These are phyloP conservation scores for Takifugu bimaculatus DNA, from an alignment of 2,113 vertebrate species.

Conservation along the genomic window DNA sequence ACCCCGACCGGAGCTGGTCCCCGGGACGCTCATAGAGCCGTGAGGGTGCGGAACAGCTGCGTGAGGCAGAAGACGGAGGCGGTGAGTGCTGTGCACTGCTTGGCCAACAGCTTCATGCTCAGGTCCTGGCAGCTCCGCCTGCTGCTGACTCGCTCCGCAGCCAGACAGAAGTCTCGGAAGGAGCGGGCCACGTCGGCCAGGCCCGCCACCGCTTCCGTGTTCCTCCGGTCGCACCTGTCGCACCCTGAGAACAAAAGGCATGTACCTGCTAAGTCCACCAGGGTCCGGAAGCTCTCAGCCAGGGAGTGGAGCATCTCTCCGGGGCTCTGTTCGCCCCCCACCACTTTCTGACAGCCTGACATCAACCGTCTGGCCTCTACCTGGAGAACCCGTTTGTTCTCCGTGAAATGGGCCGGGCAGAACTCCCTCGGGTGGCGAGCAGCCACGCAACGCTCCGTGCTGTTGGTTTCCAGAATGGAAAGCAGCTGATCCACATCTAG, in stretches of 20 bases:
- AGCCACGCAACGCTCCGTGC: conserved; percentile 61
- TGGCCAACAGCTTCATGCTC: conserved; percentile 81
- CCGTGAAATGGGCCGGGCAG: conserved; percentile 80
- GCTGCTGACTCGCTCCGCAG: conserved; percentile 79
- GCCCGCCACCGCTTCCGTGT: conserved; percentile 75
- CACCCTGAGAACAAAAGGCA: conserved; percentile 90
- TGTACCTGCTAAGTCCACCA: conserved; percentile 80
- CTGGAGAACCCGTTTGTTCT: conserved; percentile 83
- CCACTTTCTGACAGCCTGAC: conserved; percentile 84
- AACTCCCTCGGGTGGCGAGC: conserved; percentile 76
- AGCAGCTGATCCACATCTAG: conserved; percentile 73
- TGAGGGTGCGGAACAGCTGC: conserved; percentile 84
- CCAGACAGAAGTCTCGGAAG: conserved; percentile 85
- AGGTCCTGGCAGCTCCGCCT: conserved; percentile 80
- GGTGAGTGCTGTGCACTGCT: conserved; percentile 86
- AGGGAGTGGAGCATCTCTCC: conserved; percentile 77
- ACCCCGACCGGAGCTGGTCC: neutral
- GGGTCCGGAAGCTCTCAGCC: conserved; percentile 79
- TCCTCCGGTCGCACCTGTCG: conserved; percentile 77
- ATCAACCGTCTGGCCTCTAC: conserved; percentile 81
- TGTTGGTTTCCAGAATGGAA: conserved; percentile 56
- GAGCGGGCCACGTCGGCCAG: conserved; percentile 81
- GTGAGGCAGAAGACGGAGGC: conserved; percentile 89
- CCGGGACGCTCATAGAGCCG: conserved; percentile 70
- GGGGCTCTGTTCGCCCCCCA: conserved; percentile 78